Conservation (phyloP, 2,888 invertebrate genomes). For the Nezara viridula region DNA sequence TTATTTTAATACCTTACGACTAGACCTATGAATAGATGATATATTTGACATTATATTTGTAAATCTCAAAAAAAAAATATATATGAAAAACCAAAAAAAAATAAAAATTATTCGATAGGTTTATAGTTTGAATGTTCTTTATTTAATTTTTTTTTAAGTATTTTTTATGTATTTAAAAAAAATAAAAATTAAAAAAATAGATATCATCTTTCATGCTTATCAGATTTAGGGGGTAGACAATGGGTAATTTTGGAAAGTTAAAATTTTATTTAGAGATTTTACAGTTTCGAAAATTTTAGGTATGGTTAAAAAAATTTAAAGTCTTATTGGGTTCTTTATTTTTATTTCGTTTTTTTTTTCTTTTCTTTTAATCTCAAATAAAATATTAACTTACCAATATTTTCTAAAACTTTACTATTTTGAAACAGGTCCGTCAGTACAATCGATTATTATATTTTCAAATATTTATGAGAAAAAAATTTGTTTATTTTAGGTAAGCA, state of each 20-base stretch:
- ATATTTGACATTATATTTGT: conserved; percentile 58
- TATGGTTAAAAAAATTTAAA: neutral
- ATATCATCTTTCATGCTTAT: conserved; percentile 10
- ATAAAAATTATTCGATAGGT: conserved; percentile 37
- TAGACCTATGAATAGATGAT: conserved; percentile 54
- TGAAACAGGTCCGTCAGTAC: conserved; percentile 51
- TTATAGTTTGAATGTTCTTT: conserved; percentile 50
- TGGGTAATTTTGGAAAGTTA: conserved; percentile 37
- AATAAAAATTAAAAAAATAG: neutral
- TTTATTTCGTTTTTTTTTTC: neutral
- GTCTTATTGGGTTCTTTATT: neutral
- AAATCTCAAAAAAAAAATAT: conserved; percentile 43
- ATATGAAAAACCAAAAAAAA: conserved; percentile 18
- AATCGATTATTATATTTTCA: conserved; percentile 47
- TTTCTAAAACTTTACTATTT: conserved; percentile 46
- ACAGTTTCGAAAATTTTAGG: neutral
- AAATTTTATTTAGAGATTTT: conserved; percentile 46
- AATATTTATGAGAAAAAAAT: conserved; percentile 49
- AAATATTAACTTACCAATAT: conserved; percentile 43
- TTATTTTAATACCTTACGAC: conserved; percentile 55
- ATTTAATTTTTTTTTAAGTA: conserved; percentile 45
- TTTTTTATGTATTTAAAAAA: conserved; percentile 52
- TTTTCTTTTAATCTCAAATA: conserved; percentile 17
- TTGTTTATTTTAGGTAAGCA: conserved; percentile 55
- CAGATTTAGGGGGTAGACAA: neutral